These are phyloP conservation scores for Drosophila setosimentum DNA, from an alignment of 2,888 invertebrate species.

Conservation along the genomic window DNA sequence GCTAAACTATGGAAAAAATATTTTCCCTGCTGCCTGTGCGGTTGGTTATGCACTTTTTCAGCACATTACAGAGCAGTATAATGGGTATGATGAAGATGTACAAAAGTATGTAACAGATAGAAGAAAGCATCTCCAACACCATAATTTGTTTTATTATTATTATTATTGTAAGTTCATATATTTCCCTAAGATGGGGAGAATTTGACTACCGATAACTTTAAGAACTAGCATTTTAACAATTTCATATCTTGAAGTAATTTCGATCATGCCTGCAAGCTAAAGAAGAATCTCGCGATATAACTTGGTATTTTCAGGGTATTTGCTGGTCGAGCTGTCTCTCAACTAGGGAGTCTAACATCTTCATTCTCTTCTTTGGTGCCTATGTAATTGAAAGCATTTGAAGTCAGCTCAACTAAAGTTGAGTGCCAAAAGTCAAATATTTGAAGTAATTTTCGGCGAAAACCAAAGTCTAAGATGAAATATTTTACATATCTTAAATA, in stretches of 20 bases:
- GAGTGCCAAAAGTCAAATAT: slow-evolving; percentile 36
- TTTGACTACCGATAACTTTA: not conserved
- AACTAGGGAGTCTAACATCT: not conserved
- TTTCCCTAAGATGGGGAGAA: not conserved
- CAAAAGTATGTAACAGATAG: not conserved
- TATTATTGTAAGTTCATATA: no score
- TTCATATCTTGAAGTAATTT: not conserved
- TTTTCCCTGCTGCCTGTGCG: slow-evolving; percentile 18
- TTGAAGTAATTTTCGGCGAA: slow-evolving; percentile 24
- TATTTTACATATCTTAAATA: not conserved
- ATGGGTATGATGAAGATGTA: not conserved
- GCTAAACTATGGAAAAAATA: slow-evolving; percentile 43
- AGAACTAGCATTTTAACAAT: not conserved
- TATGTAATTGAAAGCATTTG: slow-evolving; percentile 63
- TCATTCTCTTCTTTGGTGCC: slow-evolving; percentile 10
- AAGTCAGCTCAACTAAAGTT: slow-evolving; percentile 18
- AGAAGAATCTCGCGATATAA: not conserved
- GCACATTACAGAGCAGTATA: not conserved
- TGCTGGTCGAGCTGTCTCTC: not conserved
- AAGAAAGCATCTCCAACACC: not conserved
- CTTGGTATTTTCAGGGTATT: not conserved
- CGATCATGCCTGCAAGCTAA: not conserved
- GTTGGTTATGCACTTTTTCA: slow-evolving; percentile 6
- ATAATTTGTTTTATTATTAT: no score
- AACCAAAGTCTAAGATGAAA: not conserved